Evolutionary conservation across 2,113 vertebrate genomes (phyloP), one percentile per base, ranked within the genome.

Genomic region (Daphoenositta chrysoptera): DNA sequence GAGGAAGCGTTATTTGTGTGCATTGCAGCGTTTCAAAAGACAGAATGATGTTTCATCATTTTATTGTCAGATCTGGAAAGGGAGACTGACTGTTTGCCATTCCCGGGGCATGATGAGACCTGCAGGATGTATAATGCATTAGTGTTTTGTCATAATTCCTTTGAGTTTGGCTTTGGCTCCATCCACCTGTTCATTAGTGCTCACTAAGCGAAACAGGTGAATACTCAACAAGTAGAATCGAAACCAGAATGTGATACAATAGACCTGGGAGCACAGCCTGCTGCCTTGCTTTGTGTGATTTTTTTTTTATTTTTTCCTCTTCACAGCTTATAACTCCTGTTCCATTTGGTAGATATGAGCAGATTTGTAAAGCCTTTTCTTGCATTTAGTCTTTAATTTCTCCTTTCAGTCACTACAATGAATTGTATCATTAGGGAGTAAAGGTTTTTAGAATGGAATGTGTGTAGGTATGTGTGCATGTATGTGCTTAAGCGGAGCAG

Each of bases 161-260:
- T 98, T 97, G 97, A 97, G 88, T 98, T 98, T 98, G 98, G 97
- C 98, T 97, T 96, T 95, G 40, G 96, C 96, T 96, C 84, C 89
- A 94, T 98, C 96, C 98, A 98, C 98, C 98, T 98, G 98, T 97
- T 98, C 97, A 98, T 98, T 98, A 98, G 96, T 96, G 97, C 96
- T 61, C 87, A 88, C 77, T 96, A 97, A 98, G 98, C 96, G 97
- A 98, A 98, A 98, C 98, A 98, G 98, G 98, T 98, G 98, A 97
- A 97, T 97, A 80, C 94, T 65, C 87, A 96, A 97, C 97, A 97
- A 97, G 97, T 90, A 95, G 96, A 87, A 93, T 98, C 97, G 98
- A 98, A 98, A 98, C 98, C 94, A 65, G 96, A 96, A 61, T 68
- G 92, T 94, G 93, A 86, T 92, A 95, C 97, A 96, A 82, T 92